Conservation (phyloP, 2,888 invertebrate species). For the Caenorhabditis panamensis region DNA sequence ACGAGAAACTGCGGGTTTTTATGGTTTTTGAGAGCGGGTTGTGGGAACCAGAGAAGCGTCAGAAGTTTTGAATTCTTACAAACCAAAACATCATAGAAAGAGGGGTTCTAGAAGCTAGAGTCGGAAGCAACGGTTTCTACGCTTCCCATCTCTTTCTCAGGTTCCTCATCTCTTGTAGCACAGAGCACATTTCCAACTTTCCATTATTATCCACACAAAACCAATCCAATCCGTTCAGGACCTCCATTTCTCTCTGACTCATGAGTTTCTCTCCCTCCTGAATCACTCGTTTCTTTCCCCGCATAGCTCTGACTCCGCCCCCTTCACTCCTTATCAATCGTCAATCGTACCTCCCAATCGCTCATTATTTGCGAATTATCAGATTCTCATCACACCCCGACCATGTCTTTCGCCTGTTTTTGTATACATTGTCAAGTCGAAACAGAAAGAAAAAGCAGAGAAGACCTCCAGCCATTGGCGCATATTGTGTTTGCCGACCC, state of each 20-base stretch:
- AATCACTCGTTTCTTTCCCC: not conserved
- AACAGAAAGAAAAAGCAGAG: slow-evolving; percentile 2
- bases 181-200: too few relatives aligned
- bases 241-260: not conserved
- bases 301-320: not conserved
- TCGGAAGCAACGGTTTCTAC: too few relatives aligned
- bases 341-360: slow-evolving; percentile 10
- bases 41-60: too few relatives aligned
- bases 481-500: slow-evolving; percentile 4
- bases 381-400: slow-evolving; percentile 14
- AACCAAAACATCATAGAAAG: too few relatives aligned
- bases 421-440: slow-evolving; percentile 11
- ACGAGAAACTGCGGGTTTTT: not conserved
- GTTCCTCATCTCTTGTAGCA: too few relatives aligned
- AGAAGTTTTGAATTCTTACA: too few relatives aligned
- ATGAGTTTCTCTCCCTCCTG: not conserved
- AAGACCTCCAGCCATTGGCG: slow-evolving; percentile 2
- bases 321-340: not conserved
- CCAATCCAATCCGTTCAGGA: not conserved
- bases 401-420: slow-evolving; percentile 14
- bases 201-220: not conserved
- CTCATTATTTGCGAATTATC: slow-evolving; percentile 36
- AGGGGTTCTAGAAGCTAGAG: too few relatives aligned
- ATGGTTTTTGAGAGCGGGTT: not conserved
- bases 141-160: too few relatives aligned